Conservation (phyloP, 2,113 vertebrate species). For the Mirounga angustirostris region DNA sequence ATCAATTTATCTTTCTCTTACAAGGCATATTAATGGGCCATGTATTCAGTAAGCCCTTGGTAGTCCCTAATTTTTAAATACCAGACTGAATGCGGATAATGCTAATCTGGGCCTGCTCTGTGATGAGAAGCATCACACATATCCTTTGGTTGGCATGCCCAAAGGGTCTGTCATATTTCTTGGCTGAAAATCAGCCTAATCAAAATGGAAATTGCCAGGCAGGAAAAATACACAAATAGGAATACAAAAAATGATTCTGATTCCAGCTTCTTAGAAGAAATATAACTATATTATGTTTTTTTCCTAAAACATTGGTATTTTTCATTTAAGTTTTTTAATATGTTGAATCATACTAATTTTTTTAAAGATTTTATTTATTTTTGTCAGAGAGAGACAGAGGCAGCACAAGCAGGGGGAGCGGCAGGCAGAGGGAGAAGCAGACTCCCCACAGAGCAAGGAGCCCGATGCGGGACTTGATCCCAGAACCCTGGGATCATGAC, state of each 20-base stretch:
- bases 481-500: no score
- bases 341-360: not conserved
- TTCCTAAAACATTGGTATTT: not conserved
- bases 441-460: no score
- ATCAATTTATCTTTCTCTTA: conserved; percentile 47
- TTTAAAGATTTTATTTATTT: no score
- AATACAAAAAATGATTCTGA: not conserved
- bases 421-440: no score
- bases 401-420: no score
- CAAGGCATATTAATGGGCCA: not conserved
- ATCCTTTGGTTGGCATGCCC: not conserved
- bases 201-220: conserved; percentile 6
- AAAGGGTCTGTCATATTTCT: not conserved
- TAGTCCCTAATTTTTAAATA: not conserved
- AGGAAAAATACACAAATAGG: not conserved
- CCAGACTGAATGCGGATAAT: not conserved
- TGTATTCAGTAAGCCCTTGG: not conserved
- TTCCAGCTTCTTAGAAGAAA: conserved; percentile 26
- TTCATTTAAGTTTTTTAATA: conserved; percentile 21
- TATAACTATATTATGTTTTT: not conserved
- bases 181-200: conserved; percentile 49
- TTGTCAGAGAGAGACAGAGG: no score
- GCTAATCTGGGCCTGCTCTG: not conserved
- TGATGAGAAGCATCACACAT: not conserved
- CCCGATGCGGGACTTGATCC: no score